A percentile compares a stretch with the other conserved stretches of the same genome.
Evolutionary conservation across 2,113 vertebrate genomes (phyloP).

Genomic region (Phrynocephalus versicolor): DNA sequence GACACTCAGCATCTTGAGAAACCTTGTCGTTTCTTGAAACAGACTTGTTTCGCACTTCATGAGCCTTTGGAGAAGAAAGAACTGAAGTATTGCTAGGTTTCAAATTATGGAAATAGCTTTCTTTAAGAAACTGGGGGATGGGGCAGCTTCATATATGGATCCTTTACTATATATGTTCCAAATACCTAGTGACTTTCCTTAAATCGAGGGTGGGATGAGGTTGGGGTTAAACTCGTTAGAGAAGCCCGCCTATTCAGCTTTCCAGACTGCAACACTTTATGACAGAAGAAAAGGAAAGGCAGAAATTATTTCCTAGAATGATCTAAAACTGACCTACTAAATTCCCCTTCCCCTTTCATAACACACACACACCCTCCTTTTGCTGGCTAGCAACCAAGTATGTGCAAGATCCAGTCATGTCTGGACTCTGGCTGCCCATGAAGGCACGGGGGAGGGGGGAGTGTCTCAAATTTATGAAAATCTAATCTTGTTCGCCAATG

Average conservation of each 20-base stretch:
- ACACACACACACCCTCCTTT: neutral
- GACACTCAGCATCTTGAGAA: neutral
- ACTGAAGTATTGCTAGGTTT: neutral
- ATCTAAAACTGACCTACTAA: neutral
- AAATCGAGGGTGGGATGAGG: too few species aligned
- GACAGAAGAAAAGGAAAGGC: neutral
- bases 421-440: slow-evolving; percentile 49
- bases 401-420: slow-evolving; percentile 26
- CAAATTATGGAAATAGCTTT: neutral
- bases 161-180: too few species aligned
- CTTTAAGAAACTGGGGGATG: neutral
- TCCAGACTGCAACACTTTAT: neutral
- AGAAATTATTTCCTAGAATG: neutral
- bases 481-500: slow-evolving; percentile 79
- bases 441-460: slow-evolving; percentile 26
- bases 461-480: slow-evolving; percentile 81
- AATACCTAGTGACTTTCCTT: too few species aligned
- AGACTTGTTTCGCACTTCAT: neutral
- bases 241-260: neutral
- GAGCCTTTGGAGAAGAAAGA: neutral
- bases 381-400: slow-evolving; percentile 51
- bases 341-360: neutral
- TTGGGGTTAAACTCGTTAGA: too few species aligned
- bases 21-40: neutral
- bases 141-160: neutral